Percentiles rank a stretch among this genome's conserved stretches.
Conservation (phyloP, 2,113 vertebrate genomes). For the Corvus moneduloides region DNA sequence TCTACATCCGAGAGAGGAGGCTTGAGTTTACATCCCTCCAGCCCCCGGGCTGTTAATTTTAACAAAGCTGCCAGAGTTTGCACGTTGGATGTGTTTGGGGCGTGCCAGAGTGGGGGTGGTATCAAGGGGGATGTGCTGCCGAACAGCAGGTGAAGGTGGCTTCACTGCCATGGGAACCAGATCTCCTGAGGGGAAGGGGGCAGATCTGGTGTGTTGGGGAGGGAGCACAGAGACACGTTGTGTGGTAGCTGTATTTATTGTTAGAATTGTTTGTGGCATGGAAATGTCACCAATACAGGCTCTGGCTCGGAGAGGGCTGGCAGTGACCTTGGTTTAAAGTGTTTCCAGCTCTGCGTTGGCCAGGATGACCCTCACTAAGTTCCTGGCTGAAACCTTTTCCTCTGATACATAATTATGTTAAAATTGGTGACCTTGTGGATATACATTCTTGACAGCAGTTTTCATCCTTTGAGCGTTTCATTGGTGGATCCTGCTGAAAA, state of each 20-base stretch:
- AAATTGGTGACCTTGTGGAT: background rate
- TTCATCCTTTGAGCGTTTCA: background rate
- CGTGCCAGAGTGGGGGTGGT: slow-evolving; percentile 62
- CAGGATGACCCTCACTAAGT: background rate
- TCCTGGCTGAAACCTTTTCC: background rate
- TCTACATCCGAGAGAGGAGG: slow-evolving; percentile 65
- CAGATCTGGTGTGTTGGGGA: slow-evolving; percentile 22
- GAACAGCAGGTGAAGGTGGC: slow-evolving; percentile 69
- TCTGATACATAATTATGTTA: background rate
- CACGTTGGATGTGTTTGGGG: background rate
- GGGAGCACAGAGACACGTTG: background rate
- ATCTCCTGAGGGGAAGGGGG: slow-evolving; percentile 30
- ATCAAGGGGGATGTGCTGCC: background rate
- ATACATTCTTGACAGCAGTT: rapidly evolving
- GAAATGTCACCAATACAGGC: background rate
- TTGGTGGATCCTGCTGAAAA: background rate
- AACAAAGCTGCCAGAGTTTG: slow-evolving; percentile 40
- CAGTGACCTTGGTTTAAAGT: background rate
- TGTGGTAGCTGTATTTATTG: background rate
- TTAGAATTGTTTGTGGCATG: background rate
- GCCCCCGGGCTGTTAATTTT: slow-evolving; percentile 60
- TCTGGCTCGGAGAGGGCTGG: background rate
- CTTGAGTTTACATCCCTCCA: slow-evolving; percentile 37
- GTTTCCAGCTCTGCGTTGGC: background rate
- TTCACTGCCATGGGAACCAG: slow-evolving; percentile 68